Percentiles rank a stretch among this genome's conserved stretches.
Conservation (phyloP, 2,888 invertebrate species). For the Plutella xylostella region DNA sequence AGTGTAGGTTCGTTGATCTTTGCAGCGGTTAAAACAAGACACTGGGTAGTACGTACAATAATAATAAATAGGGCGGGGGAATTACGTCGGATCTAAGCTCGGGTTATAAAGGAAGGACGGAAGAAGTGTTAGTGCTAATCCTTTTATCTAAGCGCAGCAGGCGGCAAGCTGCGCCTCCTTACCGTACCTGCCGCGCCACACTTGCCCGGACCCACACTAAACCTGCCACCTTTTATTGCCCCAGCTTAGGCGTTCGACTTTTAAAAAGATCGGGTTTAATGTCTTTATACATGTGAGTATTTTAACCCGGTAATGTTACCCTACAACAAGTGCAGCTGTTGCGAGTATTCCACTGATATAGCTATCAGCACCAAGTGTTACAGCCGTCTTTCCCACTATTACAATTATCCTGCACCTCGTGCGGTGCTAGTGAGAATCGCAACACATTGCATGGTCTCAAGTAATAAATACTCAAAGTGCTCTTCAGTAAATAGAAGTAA, state of each 20-base stretch:
- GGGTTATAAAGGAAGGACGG: slow-evolving; percentile 30
- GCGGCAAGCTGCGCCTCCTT: slow-evolving; percentile 22
- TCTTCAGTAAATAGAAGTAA: slow-evolving; percentile 28
- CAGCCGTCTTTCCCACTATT: too few species aligned
- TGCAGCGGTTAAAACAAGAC: too few species aligned
- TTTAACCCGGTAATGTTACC: background rate
- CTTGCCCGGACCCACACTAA: background rate
- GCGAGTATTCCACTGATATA: background rate
- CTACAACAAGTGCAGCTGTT: background rate
- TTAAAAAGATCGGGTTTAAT: too few species aligned
- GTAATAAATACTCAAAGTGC: background rate
- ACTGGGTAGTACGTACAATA: too few species aligned
- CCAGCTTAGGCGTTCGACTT: too few species aligned
- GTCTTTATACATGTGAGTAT: too few species aligned
- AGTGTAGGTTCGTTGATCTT: too few species aligned
- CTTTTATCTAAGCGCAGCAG: slow-evolving; percentile 55
- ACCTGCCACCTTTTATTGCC: slow-evolving; percentile 3
- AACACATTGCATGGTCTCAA: background rate
- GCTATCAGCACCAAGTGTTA: too few species aligned
- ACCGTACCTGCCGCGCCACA: background rate
- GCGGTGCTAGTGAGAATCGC: background rate
- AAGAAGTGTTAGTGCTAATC: slow-evolving; percentile 45
- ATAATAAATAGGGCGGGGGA: too few species aligned
- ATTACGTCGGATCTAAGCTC: too few species aligned
- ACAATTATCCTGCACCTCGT: too few species aligned